Base-by-base conservation (phyloP, 2,797 vertebrate species). In the Diglossa cyanea region DNA sequence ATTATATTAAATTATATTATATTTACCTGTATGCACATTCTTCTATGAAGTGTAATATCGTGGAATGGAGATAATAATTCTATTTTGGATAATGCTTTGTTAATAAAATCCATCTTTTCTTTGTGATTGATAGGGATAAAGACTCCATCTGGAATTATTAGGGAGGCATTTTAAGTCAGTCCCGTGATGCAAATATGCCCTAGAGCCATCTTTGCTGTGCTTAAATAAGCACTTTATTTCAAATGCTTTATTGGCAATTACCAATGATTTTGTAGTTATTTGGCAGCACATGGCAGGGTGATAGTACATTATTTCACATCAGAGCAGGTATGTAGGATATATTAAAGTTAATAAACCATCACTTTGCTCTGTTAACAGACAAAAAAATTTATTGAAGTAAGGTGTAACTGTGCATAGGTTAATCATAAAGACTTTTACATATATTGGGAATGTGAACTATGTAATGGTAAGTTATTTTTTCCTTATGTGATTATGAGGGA, bases 211-310 rank as follows among this genome's bases (percentile, higher is more conserved):
- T 84, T 84, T 51, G 20, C 31, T 80, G 53, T 92, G 45, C 66
- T 94, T 93, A 93, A 90, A 70, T 62, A 79, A 53, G 19, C 19
- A 66, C 31, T 88, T 85, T 65, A 42, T 86, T 94, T 88, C 39
- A 60, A 67, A 15, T 61, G 10, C 21, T 65, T 86, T 82, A 57
- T 40, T 87, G 53, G 13, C 45, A 93, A 58, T 93, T 93, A 42
- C 33, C 30, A 76, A 42, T 67, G 47, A 55, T 73, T 88, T 75
- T 76, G 63, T 47, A 62, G 67, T 62, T 91, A 54, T 15, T 55
- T 89, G 51, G 26, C 60, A 73, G 60, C 16, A 90, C 67, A 73
- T 3, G 6, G 13, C 66, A 58, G 37, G 45, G 17, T 50, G 35
- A 28, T 57, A 62, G 42, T 44, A 44, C 31, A n/a, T 54, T 65